These are phyloP conservation scores for Theonella swinhoei DNA, from an alignment of 37 sponge, comb jelly and placozoan genomes.

Conservation along the genomic window DNA sequence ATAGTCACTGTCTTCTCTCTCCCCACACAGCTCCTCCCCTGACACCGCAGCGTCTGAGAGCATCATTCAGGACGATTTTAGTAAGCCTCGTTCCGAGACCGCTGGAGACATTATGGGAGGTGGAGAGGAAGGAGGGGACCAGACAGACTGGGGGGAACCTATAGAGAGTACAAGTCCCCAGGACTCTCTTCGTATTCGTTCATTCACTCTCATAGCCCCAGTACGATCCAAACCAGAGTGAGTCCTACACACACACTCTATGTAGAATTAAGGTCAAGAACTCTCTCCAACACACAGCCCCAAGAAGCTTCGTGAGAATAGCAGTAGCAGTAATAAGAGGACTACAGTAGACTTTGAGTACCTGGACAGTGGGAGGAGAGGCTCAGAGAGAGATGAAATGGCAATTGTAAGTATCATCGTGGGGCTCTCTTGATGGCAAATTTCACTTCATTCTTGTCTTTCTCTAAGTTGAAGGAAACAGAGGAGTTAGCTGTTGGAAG, in stretches of 20 bases:
- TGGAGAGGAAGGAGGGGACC: background rate
- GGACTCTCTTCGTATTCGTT: background rate
- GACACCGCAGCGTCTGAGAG: background rate
- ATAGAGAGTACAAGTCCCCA: background rate
- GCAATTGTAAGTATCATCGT: too few relatives aligned
- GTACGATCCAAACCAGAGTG: background rate
- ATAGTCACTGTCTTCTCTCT: background rate
- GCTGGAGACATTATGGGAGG: background rate
- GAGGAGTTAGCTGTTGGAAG: background rate
- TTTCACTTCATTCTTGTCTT: background rate
- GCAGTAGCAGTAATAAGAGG: background rate
- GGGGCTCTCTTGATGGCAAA: too few relatives aligned
- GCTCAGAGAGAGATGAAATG: too few relatives aligned
- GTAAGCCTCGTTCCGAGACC: background rate
- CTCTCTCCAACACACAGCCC: too few relatives aligned
- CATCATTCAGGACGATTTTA: background rate
- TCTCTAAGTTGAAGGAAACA: constrained; percentile 5
- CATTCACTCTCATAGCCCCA: background rate
- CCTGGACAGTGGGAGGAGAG: background rate
- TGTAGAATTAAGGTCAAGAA: too few relatives aligned
- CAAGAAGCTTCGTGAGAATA: background rate
- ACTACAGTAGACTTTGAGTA: background rate
- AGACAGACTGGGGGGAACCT: background rate
- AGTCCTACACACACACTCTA: background rate
- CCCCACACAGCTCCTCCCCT: background rate